Evolutionary conservation across 2,113 vertebrate species (phyloP).

Genomic region (Xiphophorus maculatus): DNA sequence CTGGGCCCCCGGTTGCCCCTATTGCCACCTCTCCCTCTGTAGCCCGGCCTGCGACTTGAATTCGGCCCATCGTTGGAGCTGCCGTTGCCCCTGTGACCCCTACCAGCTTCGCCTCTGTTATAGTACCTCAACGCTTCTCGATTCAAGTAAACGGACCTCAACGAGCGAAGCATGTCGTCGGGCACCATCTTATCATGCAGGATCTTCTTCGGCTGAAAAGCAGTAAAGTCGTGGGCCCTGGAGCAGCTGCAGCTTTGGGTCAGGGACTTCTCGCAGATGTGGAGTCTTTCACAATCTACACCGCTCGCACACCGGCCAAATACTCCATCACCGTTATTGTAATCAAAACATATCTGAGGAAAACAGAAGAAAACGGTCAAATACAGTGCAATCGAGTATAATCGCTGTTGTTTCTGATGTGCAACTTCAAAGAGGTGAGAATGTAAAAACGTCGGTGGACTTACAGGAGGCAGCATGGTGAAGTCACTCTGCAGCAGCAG

Average conservation of each 20-base stretch:
- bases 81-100: not conserved
- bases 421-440: too few relatives aligned
- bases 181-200: constrained; percentile 54
- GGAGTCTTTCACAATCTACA: constrained; percentile 62
- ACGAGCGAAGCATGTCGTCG: constrained; percentile 22
- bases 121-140: constrained; percentile 46
- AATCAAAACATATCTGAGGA: constrained; percentile 71
- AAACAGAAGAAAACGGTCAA: not conserved
- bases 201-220: constrained; percentile 51
- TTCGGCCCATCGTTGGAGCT: not conserved
- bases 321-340: constrained; percentile 72
- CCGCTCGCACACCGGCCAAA: constrained; percentile 57
- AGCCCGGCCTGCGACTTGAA: not conserved
- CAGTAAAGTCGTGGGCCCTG: constrained; percentile 66
- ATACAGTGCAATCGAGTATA: not conserved
- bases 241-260: constrained; percentile 57
- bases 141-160: constrained; percentile 70
- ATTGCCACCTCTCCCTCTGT: constrained; percentile 11
- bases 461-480: constrained; percentile 68
- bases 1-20: not conserved
- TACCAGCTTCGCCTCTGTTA: not conserved
- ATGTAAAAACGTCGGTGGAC: not conserved
- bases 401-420: not conserved
- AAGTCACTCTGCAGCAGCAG: constrained; percentile 76
- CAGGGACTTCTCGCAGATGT: constrained; percentile 73